Evolutionary conservation across 2,888 invertebrate genomes (phyloP), one percentile per base, ranked within the genome.

Genomic region (Epistrophella euchroma): DNA sequence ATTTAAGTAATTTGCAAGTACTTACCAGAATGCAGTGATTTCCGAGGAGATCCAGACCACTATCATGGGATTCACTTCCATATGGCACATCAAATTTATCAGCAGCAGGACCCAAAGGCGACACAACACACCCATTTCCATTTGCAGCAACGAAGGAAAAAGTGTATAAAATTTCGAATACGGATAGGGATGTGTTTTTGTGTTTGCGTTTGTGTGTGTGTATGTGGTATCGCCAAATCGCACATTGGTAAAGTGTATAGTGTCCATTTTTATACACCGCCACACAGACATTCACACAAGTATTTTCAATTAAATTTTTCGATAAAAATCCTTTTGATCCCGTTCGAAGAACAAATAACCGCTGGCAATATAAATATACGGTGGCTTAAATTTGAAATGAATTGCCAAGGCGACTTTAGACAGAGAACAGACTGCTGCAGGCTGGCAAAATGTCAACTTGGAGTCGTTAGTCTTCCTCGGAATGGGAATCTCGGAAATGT

Each of bases 251-350:
- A 58, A 35, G 60, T 37, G 62, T 77, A 19, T 43, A 64, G 43
- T 50, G 32, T 71, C 76, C 81, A 66, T 35, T 35, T n/a, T 40
- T 52, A 43, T 50, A 58, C 40, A 47, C 70, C 50, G 19, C 52
- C 76, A 58, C 68, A 60, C 72, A 64, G 50, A 66, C 56, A 70
- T 62, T 70, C 62, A 77, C 74, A 56, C 10, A 75, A 84, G 72
- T 83, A 83, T 84, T 79, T 83, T 84, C 79, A 84, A 84, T 84
- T 84, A 84, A 84, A 75, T 75, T 84, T 72, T 84, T 84, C 79
- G 84, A 79, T 79, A 79, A 79, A 84, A 84, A 84, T 84, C 84
- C 84, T 79, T 84, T 84, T 84, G 84, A 84, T 84, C 84, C 84
- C 79, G 84, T 84, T 79, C 58, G 71, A 66, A 84, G 84, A 75